Conservation (phyloP, 2,888 invertebrate genomes). For the Ernsta delagoae region DNA sequence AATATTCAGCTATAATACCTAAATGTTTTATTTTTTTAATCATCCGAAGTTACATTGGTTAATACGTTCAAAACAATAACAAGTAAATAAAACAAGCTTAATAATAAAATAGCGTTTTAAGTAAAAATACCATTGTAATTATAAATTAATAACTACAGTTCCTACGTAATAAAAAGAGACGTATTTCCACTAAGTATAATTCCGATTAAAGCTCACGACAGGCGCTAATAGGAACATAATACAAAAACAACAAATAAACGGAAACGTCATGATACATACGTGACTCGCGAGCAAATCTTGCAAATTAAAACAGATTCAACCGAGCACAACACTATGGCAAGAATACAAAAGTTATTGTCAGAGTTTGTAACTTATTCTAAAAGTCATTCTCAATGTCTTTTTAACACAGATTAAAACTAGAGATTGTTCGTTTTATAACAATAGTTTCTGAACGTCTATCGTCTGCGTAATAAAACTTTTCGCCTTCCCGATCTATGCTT, state of each 20-base stretch:
- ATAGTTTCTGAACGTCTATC: constrained; percentile 25
- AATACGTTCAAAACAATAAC: too few relatives aligned
- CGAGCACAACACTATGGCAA: constrained; percentile 14
- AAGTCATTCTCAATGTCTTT: constrained; percentile 51
- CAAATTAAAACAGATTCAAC: constrained; percentile 22
- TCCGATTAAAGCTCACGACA: constrained; percentile 53
- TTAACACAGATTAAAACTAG: constrained; percentile 33
- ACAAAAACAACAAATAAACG: constrained; percentile 57
- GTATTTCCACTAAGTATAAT: constrained; percentile 50
- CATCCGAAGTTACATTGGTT: too few relatives aligned
- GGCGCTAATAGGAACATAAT: constrained; percentile 50
- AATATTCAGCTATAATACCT: too few relatives aligned
- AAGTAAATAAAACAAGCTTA: too few relatives aligned
- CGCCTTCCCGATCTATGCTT: constrained; percentile 56
- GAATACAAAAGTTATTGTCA: constrained; percentile 53
- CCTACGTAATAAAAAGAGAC: constrained; percentile 50
- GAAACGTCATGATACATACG: constrained; percentile 68
- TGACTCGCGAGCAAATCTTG: constrained; percentile 45
- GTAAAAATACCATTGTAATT: too few relatives aligned
- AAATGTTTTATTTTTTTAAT: too few relatives aligned
- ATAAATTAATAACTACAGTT: constrained; percentile 20
- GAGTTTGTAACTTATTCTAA: constrained; percentile 46
- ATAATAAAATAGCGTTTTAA: too few relatives aligned
- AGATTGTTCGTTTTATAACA: constrained; percentile 19
- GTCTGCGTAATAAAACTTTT: constrained; percentile 59